Percentiles rank a stretch among this genome's conserved stretches.
Evolutionary conservation across 2,113 vertebrate species (phyloP).

Genomic region (Athene noctua): DNA sequence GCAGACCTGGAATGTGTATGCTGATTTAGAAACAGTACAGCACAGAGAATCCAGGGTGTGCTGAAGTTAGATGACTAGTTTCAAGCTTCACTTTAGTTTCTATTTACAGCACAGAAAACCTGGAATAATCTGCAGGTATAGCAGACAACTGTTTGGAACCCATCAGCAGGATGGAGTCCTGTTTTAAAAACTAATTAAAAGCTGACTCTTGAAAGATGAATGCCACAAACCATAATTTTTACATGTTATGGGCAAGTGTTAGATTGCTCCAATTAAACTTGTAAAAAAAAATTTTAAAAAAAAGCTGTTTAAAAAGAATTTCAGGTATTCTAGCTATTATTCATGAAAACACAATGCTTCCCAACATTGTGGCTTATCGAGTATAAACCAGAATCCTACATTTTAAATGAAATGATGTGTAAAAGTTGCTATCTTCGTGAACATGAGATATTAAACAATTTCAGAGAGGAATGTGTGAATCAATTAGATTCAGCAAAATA

Average conservation of each 20-base stretch:
- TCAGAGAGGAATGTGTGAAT: conserved; percentile 38
- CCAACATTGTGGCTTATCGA: conserved; percentile 9
- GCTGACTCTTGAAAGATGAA: not conserved
- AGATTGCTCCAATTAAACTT: conserved; percentile 1
- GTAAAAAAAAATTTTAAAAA: not conserved
- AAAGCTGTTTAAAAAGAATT: not conserved
- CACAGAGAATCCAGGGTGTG: not conserved
- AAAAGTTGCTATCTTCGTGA: conserved; percentile 60
- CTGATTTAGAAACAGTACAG: not conserved
- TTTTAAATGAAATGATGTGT: conserved; percentile 56
- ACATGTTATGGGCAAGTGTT: not conserved
- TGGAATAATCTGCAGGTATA: not conserved
- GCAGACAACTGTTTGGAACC: not conserved
- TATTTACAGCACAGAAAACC: conserved; percentile 3
- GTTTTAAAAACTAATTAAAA: conserved; percentile 32
- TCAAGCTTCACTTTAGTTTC: not conserved
- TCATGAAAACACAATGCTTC: conserved; percentile 11
- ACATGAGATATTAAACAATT: conserved; percentile 47
- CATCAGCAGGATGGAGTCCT: not conserved
- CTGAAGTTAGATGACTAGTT: not conserved
- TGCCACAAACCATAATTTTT: not conserved
- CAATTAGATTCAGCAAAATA: conserved; percentile 64
- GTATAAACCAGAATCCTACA: conserved; percentile 7
- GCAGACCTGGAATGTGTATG: not conserved
- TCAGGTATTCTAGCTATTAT: conserved; percentile 1